Evolutionary conservation across 2,888 invertebrate species (phyloP), one percentile per base, ranked within the genome.

Genomic region (Philereme vetulata): DNA sequence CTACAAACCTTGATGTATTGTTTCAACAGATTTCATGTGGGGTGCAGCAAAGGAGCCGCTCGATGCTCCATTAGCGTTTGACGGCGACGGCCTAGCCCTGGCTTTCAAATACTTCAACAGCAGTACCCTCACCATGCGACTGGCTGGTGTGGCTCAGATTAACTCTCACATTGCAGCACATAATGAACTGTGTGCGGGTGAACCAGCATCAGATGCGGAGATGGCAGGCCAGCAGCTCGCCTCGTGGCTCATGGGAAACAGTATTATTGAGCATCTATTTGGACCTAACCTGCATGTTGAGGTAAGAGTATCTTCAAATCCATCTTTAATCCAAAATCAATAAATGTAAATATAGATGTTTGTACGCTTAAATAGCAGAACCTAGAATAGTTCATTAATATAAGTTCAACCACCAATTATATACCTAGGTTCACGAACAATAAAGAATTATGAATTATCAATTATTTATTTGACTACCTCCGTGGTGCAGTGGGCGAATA

Each of bases 241-340:
- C 0, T 94, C 96, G 68, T 98, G 98, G 98, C 91, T 98, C 21
- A 95, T 97, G 0, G 95, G 94, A 68, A 96, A 97, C 84, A 97
- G 96, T 81, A 97, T 98, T 65, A 96, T 98, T 70, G 96, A 97
- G 74, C 98, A 98, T 82, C 95, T 98, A 61, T 98, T 98, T 91
- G 98, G 98, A n/a, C 98, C 98, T 36, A 98, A 98, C 92, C 93
- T 98, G 70, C 98, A 98, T 89, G 98, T 98, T 44, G 98, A 98
- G 94, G 96, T 96, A 79, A 68, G 75, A 7, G 36, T 40, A 4
- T 35, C 5, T 54, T 21, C 21, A 21, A 21, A 21, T 21, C 21
- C 21, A 21, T 21, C 21, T 21, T 21, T 21, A 21, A 21, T 21
- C 21, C 21, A 21, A 21, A 21, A 21, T 2, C 21, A n/a, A n/a